Base-by-base conservation (phyloP, 2,888 invertebrate species). In the Nebria brevicollis region DNA sequence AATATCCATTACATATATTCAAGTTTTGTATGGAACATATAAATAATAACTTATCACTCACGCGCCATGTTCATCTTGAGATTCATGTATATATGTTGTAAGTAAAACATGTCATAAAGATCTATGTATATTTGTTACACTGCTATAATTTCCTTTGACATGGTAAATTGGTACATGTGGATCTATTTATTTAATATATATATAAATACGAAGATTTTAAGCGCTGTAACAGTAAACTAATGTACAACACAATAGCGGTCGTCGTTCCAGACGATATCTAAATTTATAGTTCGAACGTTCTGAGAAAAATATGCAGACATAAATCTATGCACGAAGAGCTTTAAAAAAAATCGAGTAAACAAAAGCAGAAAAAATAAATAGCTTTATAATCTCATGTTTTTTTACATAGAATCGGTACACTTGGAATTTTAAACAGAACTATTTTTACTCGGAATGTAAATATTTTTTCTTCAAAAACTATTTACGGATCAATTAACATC, bases 381-480 rank as follows among this genome's bases (percentile, higher is more conserved):
- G 13, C 2, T 11, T 54, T 54, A 11, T 54, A 54, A 54, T 54
- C 54, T 54, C 54, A 11, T 54, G 54, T 54, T 54, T 54, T 54
- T 54, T 54, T 54, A 11, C 54, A 54, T 54, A 54, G 54, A 54
- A 54, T 54, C 54, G 13, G 54, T 54, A 54, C 54, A 54, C 54
- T 54, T 54, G 54, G 54, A 54, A 54, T 54, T 54, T 54, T 54
- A 54, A 54, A 54, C 54, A 54, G 54, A 54, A 54, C 54, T 54
- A 54, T 54, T 54, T 54, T 54, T 54, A 54, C 54, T 3, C 54
- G 13, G 54, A 54, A 54, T 13, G 54, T 54, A 54, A 54, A 54
- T 54, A 54, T 54, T 54, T 54, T 54, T 54, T 54, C 54, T 54
- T 54, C 54, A 8, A 8, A 54, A 54, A 54, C 54, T 54, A 54